These are phyloP conservation scores for Griposia aprilina DNA, from an alignment of 2,888 invertebrate genomes.

Conservation along the genomic window DNA sequence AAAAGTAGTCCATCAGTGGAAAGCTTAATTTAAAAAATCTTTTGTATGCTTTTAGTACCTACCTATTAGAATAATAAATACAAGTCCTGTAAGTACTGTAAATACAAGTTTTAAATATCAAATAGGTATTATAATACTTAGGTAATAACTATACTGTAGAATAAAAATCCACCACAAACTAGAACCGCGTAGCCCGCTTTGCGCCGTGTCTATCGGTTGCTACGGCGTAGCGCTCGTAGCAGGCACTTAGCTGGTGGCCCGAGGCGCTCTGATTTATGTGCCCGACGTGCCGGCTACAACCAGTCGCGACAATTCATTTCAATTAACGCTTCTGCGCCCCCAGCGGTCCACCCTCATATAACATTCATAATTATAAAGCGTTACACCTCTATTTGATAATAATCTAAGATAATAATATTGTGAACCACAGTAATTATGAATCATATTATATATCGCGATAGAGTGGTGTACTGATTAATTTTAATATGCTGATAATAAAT, in stretches of 20 bases:
- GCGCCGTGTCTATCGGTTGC: slow-evolving; percentile 71
- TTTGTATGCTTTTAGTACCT: background rate
- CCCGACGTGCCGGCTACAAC: slow-evolving; percentile 85
- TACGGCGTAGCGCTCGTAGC: slow-evolving; percentile 77
- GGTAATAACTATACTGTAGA: no score
- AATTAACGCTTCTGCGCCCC: slow-evolving; percentile 86
- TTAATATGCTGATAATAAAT: background rate
- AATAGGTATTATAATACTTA: no score
- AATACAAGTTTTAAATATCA: no score
- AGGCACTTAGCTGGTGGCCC: slow-evolving; percentile 89
- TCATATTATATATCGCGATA: slow-evolving; percentile 3
- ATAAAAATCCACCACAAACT: background rate
- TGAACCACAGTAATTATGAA: slow-evolving; percentile 22
- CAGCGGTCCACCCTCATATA: slow-evolving; percentile 72
- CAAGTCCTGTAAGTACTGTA: no score
- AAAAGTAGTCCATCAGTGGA: background rate
- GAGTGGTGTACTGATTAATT: slow-evolving; percentile 8
- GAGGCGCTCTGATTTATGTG: slow-evolving; percentile 89
- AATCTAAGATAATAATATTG: slow-evolving; percentile 39
- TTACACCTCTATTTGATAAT: slow-evolving; percentile 61
- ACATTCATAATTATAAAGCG: slow-evolving; percentile 70
- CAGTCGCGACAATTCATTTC: slow-evolving; percentile 90
- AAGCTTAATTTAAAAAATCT: background rate
- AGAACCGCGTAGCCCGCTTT: background rate
- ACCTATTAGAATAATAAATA: background rate